Percentiles rank a stretch among this genome's conserved stretches.
phyloP scores from a whole-genome alignment of 2,888 invertebrate species.

The Drosophila multiciliata region DNA sequence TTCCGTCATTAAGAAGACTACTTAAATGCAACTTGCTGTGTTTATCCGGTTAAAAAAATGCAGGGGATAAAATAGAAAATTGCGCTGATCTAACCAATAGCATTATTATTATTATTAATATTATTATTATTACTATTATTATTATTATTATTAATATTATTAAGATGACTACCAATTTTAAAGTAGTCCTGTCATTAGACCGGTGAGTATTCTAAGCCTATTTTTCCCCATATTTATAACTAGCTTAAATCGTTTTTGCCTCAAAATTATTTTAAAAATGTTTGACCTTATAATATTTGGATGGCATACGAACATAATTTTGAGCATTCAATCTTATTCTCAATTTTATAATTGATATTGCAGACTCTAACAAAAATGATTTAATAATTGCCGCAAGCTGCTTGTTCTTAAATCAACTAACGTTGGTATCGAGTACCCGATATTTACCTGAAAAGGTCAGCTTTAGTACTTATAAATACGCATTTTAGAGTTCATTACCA shows the following conservation, averaged over 20 bases:
- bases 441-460: background rate
- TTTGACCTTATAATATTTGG: background rate
- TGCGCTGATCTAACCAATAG: background rate
- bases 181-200: too few relatives aligned
- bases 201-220: too few relatives aligned
- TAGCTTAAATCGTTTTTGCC: too few relatives aligned
- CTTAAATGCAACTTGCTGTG: background rate
- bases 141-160: too few relatives aligned
- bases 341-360: background rate
- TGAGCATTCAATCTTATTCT: background rate
- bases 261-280: background rate
- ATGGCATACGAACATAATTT: background rate
- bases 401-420: background rate
- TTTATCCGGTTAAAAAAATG: background rate
- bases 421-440: background rate
- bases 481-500: background rate
- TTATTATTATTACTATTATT: too few relatives aligned
- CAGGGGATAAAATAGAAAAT: background rate
- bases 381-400: background rate
- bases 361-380: background rate
- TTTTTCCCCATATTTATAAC: too few relatives aligned
- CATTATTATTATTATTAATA: too few relatives aligned
- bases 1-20: background rate
- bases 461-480: background rate
- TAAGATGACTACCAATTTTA: too few relatives aligned